Evolutionary conservation across 2,888 invertebrate species (phyloP), one percentile per base, ranked within the genome.

Genomic region (Scaptomyza polygonia): DNA sequence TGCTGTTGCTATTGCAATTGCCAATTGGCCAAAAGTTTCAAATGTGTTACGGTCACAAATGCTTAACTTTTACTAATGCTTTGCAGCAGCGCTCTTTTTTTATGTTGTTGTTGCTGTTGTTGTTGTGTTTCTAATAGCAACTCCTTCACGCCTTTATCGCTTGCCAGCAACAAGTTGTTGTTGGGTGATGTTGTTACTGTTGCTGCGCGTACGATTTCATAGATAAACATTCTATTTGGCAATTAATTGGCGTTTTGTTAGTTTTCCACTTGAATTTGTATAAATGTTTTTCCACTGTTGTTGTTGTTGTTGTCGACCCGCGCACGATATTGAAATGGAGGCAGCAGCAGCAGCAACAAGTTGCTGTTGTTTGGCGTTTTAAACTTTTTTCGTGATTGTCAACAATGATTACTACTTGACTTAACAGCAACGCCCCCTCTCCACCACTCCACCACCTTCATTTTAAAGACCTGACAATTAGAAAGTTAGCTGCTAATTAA

Each of bases 191-290:
- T 36, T 63, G 66, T 12, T 65, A 65, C 18, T 53, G 55, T 27
- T 69, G 77, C 59, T 47, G 81, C 59, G 61, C 64, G 43, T 75
- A 72, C 83, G 89, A 89, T 89, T 89, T 86, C 69, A 71, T 82
- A 89, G 90, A 89, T 89, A 88, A 88, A 86, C 87, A 88, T 86
- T 89, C 89, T 86, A 89, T 89, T 89, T 89, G 90, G 88, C 88
- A 89, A 90, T 89, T 89, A 89, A 90, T 90, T 89, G 88, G 87
- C 86, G 73, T 85, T 84, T 82, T 88, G 86, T 84, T 82, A 83
- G 83, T 87, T 86, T 87, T 86, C 84, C 84, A 86, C 67, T 73
- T 73, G 84, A 86, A 84, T 84, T 84, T 88, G 88, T 88, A 83
- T 86, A 83, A 85, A 77, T 74, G 77, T 86, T 82, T 66, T 63